A percentile compares a stretch with the other conserved stretches of the same genome.
phyloP scores from a whole-genome alignment of 1,140 invertebrate species.

The Eupristina koningsbergeri region DNA sequence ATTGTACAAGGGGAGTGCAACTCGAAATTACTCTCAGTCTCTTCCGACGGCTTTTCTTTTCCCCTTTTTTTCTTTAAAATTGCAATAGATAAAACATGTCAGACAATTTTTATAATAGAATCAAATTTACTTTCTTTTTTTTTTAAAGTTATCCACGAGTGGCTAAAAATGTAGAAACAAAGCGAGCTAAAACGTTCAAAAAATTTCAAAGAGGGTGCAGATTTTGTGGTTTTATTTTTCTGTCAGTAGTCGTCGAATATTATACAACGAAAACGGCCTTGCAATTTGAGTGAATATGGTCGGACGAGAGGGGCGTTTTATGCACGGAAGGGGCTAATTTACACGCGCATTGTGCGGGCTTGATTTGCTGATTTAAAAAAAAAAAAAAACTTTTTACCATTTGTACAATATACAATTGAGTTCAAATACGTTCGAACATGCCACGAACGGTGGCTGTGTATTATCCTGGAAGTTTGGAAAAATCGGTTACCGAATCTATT shows the following conservation, averaged over 20 bases:
- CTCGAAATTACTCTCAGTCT: slow-evolving; percentile 56
- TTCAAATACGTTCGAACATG: slow-evolving; percentile 66
- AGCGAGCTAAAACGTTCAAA: neutral
- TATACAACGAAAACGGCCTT: slow-evolving; percentile 53
- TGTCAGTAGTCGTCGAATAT: slow-evolving; percentile 48
- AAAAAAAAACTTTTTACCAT: slow-evolving; percentile 63
- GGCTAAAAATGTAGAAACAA: slow-evolving; percentile 6
- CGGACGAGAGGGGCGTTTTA: slow-evolving; percentile 51
- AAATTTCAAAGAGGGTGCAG: slow-evolving; percentile 33
- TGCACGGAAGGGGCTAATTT: slow-evolving; percentile 54
- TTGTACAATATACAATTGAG: slow-evolving; percentile 72
- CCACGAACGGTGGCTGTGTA: slow-evolving; percentile 60
- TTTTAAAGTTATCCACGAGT: neutral
- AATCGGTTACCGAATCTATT: slow-evolving; percentile 50
- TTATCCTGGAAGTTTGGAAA: slow-evolving; percentile 52
- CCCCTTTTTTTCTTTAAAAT: slow-evolving; percentile 31
- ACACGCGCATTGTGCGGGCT: slow-evolving; percentile 61
- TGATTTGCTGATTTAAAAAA: slow-evolving; percentile 59
- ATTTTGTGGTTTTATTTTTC: slow-evolving; percentile 8
- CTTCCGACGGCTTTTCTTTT: slow-evolving; percentile 45
- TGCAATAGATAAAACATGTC: slow-evolving; percentile 31
- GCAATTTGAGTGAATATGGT: slow-evolving; percentile 52
- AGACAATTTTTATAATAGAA: slow-evolving; percentile 18
- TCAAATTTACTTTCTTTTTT: too few relatives aligned
- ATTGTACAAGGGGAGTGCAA: slow-evolving; percentile 65